Evolutionary conservation across 2,113 vertebrate genomes (phyloP).

Genomic region (Sorex araneus): DNA sequence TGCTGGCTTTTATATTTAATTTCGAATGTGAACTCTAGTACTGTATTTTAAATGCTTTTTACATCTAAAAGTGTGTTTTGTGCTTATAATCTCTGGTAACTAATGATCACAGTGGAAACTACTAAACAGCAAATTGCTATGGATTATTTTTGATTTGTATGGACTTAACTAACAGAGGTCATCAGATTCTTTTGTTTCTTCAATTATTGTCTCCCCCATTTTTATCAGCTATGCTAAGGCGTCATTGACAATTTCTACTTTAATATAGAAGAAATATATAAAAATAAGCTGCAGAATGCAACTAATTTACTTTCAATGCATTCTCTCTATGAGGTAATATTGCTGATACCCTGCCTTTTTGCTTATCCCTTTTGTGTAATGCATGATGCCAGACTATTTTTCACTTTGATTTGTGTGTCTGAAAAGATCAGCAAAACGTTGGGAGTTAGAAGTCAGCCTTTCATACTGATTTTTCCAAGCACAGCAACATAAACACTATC

Average conservation of each 20-base stretch:
- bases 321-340: slow-evolving; percentile 71
- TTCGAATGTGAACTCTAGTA: background rate
- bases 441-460: slow-evolving; percentile 56
- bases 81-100: slow-evolving; percentile 53
- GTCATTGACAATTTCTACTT: slow-evolving; percentile 76
- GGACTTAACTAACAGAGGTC: slow-evolving; percentile 60
- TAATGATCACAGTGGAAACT: slow-evolving; percentile 63
- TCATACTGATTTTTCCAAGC: slow-evolving; percentile 33
- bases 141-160: slow-evolving; percentile 80
- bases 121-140: slow-evolving; percentile 76
- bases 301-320: slow-evolving; percentile 78
- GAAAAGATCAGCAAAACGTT: slow-evolving; percentile 79
- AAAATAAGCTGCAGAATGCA: slow-evolving; percentile 74
- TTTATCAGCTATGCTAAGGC: slow-evolving; percentile 67
- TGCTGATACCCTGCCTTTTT: slow-evolving; percentile 76
- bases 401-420: slow-evolving; percentile 81
- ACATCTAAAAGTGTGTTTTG: slow-evolving; percentile 32
- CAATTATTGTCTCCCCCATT: slow-evolving; percentile 71
- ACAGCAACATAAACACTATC: background rate
- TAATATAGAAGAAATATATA: slow-evolving; percentile 74
- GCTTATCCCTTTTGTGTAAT: slow-evolving; percentile 49
- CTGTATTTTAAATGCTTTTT: slow-evolving; percentile 24
- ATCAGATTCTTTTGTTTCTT: slow-evolving; percentile 70
- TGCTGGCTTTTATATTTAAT: background rate
- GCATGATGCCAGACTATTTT: slow-evolving; percentile 72